Evolutionary conservation across 2,888 invertebrate species (phyloP), one percentile per base, ranked within the genome.

Genomic region (Oxycera nigricornis): DNA sequence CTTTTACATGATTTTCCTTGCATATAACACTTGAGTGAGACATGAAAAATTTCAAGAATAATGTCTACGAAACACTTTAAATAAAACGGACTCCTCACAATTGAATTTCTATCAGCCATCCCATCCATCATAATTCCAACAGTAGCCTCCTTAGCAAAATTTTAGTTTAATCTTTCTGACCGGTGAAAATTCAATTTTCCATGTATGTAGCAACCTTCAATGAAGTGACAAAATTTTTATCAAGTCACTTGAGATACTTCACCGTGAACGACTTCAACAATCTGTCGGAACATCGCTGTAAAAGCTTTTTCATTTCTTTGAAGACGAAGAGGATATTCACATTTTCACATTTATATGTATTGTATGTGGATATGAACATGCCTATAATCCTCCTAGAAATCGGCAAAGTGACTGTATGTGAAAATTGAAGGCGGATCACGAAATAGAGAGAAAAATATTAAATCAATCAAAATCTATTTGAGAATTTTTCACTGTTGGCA

Each of bases 381-480:
- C 74, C 74, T 68, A 57, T 68, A 68, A 61, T 74, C 73, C 67
- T 52, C n/a, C 11, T 4, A 6, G 55, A 55, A 55, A 24, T 55
- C 24, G 55, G 24, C 24, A 24, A 24, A 55, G 55, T 55, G 55
- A 55, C 22, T 55, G 57, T 65, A 26, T 28, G 41, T 11, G 55
- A 70, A 70, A 55, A 30, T 52, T 28, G 22, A 68, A 35, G 28
- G 62, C 22, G 52, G 11, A 22, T 22, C 11, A 14, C n/a, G 3
- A 20, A 72, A 72, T 39, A 57, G 26, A 17, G 62, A 31, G 30
- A 61, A 57, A 73, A 74, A 81, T 82, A 83, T 83, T 81, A 81
- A 82, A 82, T 83, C 81, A 84, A 82, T 83, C 81, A 81, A 81
- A 82, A 82, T 80, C 79, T 79, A 82, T 81, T 82, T 82, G 77